A percentile compares a stretch with the other conserved stretches of the same genome.
These are phyloP conservation scores for Agonopterix alstromeriana DNA, from an alignment of 2,888 invertebrate genomes.

Conservation along the genomic window DNA sequence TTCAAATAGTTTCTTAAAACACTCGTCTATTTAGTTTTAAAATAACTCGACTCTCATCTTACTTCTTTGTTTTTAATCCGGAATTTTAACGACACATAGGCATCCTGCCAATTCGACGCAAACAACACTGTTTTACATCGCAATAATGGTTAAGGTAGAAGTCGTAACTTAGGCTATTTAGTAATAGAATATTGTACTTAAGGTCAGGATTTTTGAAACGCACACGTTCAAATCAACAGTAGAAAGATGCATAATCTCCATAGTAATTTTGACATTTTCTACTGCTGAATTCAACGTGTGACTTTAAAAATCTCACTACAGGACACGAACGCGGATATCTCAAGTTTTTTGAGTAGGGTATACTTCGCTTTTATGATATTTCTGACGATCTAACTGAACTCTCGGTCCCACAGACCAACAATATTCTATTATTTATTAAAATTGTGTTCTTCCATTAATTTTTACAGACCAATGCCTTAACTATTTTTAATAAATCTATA, in stretches of 20 bases:
- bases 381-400: too few relatives aligned
- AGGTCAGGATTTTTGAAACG: neutral
- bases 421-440: neutral
- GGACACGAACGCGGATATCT: too few relatives aligned
- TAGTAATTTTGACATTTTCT: too few relatives aligned
- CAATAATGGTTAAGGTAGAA: conserved; percentile 36
- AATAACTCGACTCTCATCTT: too few relatives aligned
- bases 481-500: conserved; percentile 13
- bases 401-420: neutral
- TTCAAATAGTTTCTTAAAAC: too few relatives aligned
- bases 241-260: too few relatives aligned
- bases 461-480: conserved; percentile 20
- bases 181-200: conserved; percentile 5
- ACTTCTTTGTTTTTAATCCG: too few relatives aligned
- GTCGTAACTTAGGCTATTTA: conserved; percentile 11
- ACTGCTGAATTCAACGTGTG: too few relatives aligned
- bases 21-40: too few relatives aligned
- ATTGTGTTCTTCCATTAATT: conserved; percentile 59
- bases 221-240: too few relatives aligned
- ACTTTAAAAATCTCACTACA: too few relatives aligned
- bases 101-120: conserved; percentile 46
- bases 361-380: too few relatives aligned
- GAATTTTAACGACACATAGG: conserved; percentile 22
- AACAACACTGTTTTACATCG: conserved; percentile 22
- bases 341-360: neutral